A percentile compares a stretch with the other conserved stretches of the same genome.
Conservation (phyloP, 2,797 vertebrate species). For the Chelonia mydas region DNA sequence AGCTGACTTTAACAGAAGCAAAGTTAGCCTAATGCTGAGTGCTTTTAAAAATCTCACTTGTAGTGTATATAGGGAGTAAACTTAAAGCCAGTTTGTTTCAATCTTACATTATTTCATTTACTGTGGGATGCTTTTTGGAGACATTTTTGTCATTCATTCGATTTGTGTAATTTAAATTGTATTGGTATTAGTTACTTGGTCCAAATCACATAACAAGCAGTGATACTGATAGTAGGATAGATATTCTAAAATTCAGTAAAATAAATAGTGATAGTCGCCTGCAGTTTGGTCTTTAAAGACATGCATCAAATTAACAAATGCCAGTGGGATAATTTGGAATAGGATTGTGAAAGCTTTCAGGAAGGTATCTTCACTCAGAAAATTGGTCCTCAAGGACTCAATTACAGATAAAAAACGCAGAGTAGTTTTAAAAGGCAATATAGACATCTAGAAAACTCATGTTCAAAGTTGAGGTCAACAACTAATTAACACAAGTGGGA, state of each 20-base stretch:
- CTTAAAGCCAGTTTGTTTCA: not conserved
- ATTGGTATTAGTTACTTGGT: not conserved
- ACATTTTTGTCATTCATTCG: not conserved
- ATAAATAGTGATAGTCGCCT: not conserved
- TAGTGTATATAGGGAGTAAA: not conserved
- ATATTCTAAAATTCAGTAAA: not conserved
- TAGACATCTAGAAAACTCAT: not conserved
- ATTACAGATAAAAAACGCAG: not conserved
- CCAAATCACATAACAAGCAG: fast-evolving
- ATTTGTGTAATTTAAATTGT: not conserved
- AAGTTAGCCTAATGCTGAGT: fast-evolving
- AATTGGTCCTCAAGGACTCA: constrained; percentile 28
- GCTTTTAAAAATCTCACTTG: fast-evolving
- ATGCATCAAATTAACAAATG: not conserved
- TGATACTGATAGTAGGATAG: not conserved
- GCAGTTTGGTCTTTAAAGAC: not conserved
- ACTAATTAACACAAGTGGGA: constrained; percentile 48
- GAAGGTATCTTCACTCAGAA: not conserved
- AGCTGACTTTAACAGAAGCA: not conserved
- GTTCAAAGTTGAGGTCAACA: constrained; percentile 39
- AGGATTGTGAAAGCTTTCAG: not conserved
- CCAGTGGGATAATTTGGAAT: constrained; percentile 28
- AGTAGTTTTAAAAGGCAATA: not conserved
- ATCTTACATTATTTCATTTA: not conserved
- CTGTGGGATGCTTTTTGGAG: not conserved